Conservation (phyloP, 2,797 vertebrate species). For the Alcedo atthis region DNA sequence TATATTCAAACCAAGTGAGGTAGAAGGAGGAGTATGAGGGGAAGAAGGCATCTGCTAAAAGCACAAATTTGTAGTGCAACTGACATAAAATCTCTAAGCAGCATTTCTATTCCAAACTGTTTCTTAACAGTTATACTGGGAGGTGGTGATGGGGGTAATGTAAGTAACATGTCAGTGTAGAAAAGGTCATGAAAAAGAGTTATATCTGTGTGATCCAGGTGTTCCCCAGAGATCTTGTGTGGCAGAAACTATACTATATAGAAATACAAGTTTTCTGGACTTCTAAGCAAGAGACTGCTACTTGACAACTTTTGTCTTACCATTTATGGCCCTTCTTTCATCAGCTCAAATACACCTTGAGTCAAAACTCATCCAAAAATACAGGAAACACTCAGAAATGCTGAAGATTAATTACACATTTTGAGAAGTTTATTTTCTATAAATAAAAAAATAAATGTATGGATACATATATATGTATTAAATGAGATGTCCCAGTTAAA, state of each 20-base stretch:
- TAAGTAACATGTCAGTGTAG: background rate
- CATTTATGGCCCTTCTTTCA: background rate
- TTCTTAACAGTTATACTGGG: background rate
- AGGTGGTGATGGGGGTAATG: background rate
- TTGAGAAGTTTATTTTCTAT: background rate
- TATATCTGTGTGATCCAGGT: background rate
- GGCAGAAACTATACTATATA: background rate
- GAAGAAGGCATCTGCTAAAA: background rate
- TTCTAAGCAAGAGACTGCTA: background rate
- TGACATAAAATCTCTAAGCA: background rate
- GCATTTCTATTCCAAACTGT: background rate
- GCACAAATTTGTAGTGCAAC: background rate
- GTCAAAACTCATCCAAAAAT: background rate
- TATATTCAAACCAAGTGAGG: fast-evolving
- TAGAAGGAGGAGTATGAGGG: background rate
- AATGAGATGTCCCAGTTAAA: background rate
- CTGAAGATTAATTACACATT: background rate
- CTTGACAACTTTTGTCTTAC: background rate
- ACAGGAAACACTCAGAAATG: background rate
- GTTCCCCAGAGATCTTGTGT: background rate
- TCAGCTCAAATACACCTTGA: background rate
- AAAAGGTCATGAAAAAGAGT: background rate
- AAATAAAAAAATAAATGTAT: background rate
- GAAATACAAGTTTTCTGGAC: background rate
- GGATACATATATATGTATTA: background rate